Evolutionary conservation across 2,113 vertebrate genomes (phyloP).

Genomic region (Sinosuthora webbiana): DNA sequence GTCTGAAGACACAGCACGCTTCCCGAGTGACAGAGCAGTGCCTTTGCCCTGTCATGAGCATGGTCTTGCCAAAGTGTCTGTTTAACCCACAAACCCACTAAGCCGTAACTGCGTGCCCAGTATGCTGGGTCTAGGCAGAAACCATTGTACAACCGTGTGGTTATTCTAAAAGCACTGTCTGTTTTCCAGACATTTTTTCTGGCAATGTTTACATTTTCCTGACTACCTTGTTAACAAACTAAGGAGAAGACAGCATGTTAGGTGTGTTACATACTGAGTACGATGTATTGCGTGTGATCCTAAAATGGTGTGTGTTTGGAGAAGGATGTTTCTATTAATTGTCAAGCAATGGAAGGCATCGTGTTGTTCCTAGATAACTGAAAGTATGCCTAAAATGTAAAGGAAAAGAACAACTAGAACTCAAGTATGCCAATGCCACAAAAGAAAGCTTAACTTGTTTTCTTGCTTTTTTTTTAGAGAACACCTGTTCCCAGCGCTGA

Average conservation of each 20-base stretch:
- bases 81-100: neutral
- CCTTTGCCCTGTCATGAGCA: neutral
- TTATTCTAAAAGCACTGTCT: neutral
- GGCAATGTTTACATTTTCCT: slow-evolving; percentile 1
- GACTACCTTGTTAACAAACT: neutral
- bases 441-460: slow-evolving; percentile 83
- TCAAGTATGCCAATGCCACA: slow-evolving; percentile 60
- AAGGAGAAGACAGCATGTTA: neutral
- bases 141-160: neutral
- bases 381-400: slow-evolving; percentile 65
- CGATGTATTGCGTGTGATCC: neutral
- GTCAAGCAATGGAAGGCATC: slow-evolving; percentile 1
- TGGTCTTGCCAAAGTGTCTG: neutral
- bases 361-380: slow-evolving; percentile 29
- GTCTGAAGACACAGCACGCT: neutral
- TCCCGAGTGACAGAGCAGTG: neutral
- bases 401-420: slow-evolving; percentile 58
- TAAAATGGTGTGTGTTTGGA: neutral
- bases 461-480: slow-evolving; percentile 90
- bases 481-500: slow-evolving; percentile 95
- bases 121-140: neutral
- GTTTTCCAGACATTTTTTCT: neutral
- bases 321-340: slow-evolving; percentile 23
- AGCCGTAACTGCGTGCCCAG: accelerated
- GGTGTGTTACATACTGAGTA: neutral